Percentiles rank a stretch among this genome's conserved stretches.
These are phyloP conservation scores for Lamprologus ornatipinnis DNA, from an alignment of 2,113 vertebrate species.

Conservation along the genomic window DNA sequence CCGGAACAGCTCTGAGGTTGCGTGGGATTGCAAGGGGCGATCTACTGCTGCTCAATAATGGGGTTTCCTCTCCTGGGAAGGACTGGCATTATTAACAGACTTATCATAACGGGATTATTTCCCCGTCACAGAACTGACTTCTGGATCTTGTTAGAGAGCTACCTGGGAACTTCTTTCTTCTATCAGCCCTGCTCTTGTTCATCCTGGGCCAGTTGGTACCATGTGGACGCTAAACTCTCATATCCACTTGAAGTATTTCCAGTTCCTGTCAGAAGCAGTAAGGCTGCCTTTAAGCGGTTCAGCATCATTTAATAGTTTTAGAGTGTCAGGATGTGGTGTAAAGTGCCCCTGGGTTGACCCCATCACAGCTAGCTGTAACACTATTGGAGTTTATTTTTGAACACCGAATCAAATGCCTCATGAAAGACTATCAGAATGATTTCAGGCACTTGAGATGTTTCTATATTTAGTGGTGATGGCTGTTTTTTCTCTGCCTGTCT, in stretches of 20 bases:
- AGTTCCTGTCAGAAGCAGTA: not conserved
- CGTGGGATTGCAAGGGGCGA: constrained; percentile 11
- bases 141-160: constrained; percentile 53
- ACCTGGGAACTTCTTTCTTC: constrained; percentile 45
- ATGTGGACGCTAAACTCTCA: not conserved
- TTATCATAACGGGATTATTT: constrained; percentile 68
- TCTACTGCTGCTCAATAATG: constrained; percentile 41
- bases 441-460: constrained; percentile 49
- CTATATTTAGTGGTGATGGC: constrained; percentile 50
- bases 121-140: constrained; percentile 21
- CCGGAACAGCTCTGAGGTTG: constrained; percentile 33
- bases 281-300: constrained; percentile 16
- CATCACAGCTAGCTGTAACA: not conserved
- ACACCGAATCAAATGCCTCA: constrained; percentile 27
- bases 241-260: not conserved
- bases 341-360: constrained; percentile 36
- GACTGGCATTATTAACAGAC: constrained; percentile 48
- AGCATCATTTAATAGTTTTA: constrained; percentile 32
- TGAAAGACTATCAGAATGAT: constrained; percentile 54
- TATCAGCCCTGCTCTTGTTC: constrained; percentile 15
- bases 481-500: constrained; percentile 26
- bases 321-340: not conserved
- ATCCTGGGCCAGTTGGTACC: not conserved
- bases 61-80: constrained; percentile 33
- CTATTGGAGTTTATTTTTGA: constrained; percentile 54